Percentiles rank a stretch among this genome's conserved stretches.
Evolutionary conservation across 1,140 invertebrate species (phyloP).

Genomic region (Proctacanthus coquilletti): DNA sequence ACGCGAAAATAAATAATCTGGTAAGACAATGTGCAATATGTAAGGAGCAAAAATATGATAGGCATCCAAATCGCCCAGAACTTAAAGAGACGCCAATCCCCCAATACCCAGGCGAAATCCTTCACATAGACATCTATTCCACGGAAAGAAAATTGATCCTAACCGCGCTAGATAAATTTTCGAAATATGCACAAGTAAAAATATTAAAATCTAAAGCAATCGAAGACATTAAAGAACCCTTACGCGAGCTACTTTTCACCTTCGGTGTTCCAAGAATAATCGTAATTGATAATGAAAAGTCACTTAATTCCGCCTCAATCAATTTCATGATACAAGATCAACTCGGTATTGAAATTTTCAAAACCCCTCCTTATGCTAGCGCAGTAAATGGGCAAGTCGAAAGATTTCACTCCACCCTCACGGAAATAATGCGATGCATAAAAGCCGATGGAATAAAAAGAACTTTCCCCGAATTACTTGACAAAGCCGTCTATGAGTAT

Average conservation of each 20-base stretch:
- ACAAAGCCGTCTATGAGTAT: conserved; percentile 8
- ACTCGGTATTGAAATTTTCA: conserved; percentile 3
- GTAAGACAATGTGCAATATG: too few species aligned
- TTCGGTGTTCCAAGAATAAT: conserved; percentile 5
- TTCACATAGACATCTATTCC: too few species aligned
- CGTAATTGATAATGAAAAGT: conserved; percentile 8
- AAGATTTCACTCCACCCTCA: conserved; percentile 10
- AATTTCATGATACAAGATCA: conserved; percentile 4
- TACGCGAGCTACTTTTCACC: conserved; percentile 6
- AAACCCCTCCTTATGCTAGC: conserved; percentile 6
- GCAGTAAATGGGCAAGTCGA: conserved; percentile 9
- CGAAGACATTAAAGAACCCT: conserved; percentile 6
- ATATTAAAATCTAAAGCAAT: conserved; percentile 1
- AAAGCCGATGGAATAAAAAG: conserved; percentile 3
- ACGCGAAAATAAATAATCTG: too few species aligned
- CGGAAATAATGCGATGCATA: conserved; percentile 8
- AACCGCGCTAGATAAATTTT: background rate
- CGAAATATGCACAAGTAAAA: background rate
- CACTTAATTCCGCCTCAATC: conserved; percentile 5
- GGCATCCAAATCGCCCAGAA: too few species aligned
- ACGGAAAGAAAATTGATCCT: conserved; percentile 6
- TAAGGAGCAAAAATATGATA: too few species aligned
- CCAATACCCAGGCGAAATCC: too few species aligned
- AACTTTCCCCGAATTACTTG: conserved; percentile 4
- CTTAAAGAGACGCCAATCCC: too few species aligned